Conservation (phyloP, 2,888 invertebrate genomes). For the Sarcophaga caerulescens region DNA sequence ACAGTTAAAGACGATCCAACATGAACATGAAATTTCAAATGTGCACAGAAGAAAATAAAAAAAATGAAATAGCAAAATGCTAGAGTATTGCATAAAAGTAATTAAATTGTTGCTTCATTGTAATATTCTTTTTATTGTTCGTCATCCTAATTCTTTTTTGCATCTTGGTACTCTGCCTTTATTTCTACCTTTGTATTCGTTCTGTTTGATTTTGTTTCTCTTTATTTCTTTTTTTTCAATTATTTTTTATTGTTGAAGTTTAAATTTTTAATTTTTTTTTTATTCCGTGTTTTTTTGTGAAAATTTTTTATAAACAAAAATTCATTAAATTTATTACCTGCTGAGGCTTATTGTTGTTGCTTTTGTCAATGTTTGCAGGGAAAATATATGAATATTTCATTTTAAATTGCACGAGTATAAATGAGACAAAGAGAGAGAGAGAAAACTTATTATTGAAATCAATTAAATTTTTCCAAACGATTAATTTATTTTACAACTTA, state of each 20-base stretch:
- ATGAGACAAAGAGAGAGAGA: neutral
- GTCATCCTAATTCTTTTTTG: neutral
- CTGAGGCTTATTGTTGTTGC: neutral
- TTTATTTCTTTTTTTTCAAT: neutral
- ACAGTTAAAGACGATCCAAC: too few species aligned
- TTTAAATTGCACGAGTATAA: neutral
- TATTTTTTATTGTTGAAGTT: too few species aligned
- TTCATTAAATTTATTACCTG: constrained; percentile 27
- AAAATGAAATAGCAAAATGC: too few species aligned
- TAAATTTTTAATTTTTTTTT: too few species aligned
- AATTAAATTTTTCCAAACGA: constrained; percentile 61
- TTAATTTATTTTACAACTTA: constrained; percentile 55
- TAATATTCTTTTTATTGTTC: neutral
- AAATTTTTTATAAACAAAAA: neutral
- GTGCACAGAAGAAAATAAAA: too few species aligned
- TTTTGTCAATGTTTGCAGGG: neutral
- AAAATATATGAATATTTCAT: constrained; percentile 27
- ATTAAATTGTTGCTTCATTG: too few species aligned
- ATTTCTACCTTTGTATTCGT: constrained; percentile 2
- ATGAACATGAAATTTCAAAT: too few species aligned
- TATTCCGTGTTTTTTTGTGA: too few species aligned
- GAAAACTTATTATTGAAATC: constrained; percentile 49
- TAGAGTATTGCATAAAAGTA: too few species aligned
- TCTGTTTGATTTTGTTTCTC: neutral
- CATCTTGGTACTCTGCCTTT: constrained; percentile 3